Conservation (phyloP, 2,888 invertebrate genomes). For the Ashinkailepas kermadecensis region DNA sequence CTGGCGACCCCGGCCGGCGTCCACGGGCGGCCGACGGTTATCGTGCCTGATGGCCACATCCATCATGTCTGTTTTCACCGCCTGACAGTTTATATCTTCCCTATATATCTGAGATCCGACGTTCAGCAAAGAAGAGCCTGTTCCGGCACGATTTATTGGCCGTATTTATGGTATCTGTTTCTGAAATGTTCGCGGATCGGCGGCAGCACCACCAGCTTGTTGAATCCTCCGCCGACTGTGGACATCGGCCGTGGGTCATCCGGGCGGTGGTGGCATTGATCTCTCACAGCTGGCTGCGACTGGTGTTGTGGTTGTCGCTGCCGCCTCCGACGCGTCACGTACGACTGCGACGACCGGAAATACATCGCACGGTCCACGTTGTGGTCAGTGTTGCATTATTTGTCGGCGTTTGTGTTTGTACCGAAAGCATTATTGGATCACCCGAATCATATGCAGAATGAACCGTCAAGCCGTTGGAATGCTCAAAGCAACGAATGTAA, state of each 20-base stretch:
- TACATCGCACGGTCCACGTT: no score
- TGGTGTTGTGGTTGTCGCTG: no score
- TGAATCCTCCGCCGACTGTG: neutral
- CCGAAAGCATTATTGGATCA: no score
- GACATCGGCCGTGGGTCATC: neutral
- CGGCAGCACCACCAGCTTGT: neutral
- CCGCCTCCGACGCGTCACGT: no score
- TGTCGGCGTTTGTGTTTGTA: no score
- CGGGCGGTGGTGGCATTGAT: neutral
- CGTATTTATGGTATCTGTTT: conserved; percentile 1
- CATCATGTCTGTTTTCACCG: neutral
- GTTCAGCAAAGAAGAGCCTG: conserved; percentile 9
- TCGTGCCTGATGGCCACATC: neutral
- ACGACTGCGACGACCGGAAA: no score
- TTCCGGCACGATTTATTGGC: neutral
- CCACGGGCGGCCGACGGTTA: neutral
- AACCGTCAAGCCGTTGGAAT: no score
- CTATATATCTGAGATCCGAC: conserved; percentile 5
- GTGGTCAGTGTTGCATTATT: no score
- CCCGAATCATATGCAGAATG: no score
- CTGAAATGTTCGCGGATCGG: neutral
- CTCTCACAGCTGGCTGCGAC: neutral
- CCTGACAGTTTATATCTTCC: conserved; percentile 2
- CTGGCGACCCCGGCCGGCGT: no score
- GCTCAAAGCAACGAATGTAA: no score